Evolutionary conservation across 2,888 invertebrate species (phyloP).

Genomic region (Ormyrus rosae): DNA sequence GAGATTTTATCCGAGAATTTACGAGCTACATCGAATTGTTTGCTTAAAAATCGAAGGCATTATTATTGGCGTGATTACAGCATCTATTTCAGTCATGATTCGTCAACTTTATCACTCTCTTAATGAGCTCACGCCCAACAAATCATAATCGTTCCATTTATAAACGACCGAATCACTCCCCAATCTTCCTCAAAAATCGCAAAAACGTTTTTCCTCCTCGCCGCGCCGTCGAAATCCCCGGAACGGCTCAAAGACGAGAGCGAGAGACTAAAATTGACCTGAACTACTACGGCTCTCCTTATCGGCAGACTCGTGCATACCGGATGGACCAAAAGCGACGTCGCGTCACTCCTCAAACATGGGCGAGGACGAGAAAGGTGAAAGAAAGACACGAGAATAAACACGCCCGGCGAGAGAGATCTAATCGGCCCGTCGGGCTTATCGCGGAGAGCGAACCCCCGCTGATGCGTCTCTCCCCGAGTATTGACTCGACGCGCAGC

Average conservation of each 20-base stretch:
- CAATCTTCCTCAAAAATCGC: no score
- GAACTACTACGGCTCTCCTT: background rate
- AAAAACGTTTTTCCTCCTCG: no score
- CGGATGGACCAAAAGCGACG: conserved; percentile 72
- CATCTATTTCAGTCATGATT: no score
- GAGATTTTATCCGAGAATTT: no score
- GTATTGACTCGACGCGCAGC: conserved; percentile 8
- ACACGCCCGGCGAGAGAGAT: conserved; percentile 5
- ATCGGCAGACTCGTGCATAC: conserved; percentile 43
- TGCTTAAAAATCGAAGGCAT: no score
- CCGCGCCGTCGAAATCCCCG: background rate
- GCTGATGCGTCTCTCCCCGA: background rate
- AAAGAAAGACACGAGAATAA: background rate
- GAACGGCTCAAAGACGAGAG: background rate
- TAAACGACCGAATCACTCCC: no score
- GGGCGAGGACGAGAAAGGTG: conserved; percentile 65
- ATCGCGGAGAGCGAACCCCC: background rate
- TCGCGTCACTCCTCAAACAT: conserved; percentile 71
- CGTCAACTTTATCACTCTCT: no score
- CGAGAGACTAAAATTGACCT: conserved; percentile 11
- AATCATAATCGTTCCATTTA: no score
- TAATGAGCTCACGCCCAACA: no score
- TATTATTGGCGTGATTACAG: no score
- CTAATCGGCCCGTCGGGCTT: conserved; percentile 13
- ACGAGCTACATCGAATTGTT: no score